Evolutionary conservation across 2,113 vertebrate genomes (phyloP).

Genomic region (Aptenodytes forsteri): DNA sequence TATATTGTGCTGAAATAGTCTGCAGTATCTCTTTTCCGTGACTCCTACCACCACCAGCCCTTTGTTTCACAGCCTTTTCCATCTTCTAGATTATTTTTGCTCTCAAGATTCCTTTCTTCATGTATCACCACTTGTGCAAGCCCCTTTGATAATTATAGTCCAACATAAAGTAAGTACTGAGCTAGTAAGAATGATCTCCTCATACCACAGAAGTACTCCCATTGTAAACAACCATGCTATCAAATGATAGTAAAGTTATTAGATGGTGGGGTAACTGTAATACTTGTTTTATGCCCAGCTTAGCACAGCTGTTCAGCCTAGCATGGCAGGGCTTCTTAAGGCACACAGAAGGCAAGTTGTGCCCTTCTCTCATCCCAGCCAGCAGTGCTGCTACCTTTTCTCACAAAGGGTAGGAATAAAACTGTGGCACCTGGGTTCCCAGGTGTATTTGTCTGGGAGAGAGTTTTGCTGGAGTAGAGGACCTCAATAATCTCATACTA

Average conservation of each 20-base stretch:
- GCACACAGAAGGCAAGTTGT: background rate
- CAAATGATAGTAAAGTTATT: background rate
- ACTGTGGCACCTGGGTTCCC: background rate
- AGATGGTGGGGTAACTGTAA: background rate
- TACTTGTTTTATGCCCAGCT: background rate
- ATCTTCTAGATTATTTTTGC: background rate
- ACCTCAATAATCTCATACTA: background rate
- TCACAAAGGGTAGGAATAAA: background rate
- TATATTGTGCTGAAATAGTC: background rate
- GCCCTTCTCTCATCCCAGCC: background rate
- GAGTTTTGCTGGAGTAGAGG: background rate
- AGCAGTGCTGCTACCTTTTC: background rate
- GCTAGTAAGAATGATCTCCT: background rate
- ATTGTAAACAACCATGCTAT: background rate
- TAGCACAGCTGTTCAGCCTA: background rate
- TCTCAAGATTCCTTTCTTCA: background rate
- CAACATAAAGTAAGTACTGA: background rate
- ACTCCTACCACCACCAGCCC: background rate
- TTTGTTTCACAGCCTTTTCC: background rate
- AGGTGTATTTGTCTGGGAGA: fast-evolving
- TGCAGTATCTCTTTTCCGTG: background rate
- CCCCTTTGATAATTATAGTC: background rate
- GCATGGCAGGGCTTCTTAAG: background rate
- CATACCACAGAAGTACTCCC: background rate
- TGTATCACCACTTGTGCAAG: background rate